Conservation (phyloP, 2,888 invertebrate species). For the Euproctis similis region DNA sequence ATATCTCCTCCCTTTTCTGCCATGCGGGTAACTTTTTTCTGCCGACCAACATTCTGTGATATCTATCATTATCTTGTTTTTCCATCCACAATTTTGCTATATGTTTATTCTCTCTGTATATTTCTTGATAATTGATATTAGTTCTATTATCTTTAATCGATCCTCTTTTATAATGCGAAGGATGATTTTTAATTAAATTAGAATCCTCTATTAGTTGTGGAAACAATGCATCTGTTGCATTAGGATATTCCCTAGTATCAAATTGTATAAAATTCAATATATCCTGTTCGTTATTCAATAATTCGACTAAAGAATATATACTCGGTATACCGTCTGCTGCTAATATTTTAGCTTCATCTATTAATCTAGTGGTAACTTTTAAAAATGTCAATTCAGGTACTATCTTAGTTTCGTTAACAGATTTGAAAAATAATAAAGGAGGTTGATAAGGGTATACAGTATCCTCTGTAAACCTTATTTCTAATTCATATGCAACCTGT, state of each 20-base stretch:
- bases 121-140: constrained; percentile 66
- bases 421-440: constrained; percentile 82
- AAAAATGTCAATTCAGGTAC: constrained; percentile 80
- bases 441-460: constrained; percentile 84
- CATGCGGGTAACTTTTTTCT: constrained; percentile 84
- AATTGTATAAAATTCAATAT: constrained; percentile 77
- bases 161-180: constrained; percentile 81
- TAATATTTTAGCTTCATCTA: constrained; percentile 80
- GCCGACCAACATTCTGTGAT: constrained; percentile 78
- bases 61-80: constrained; percentile 77
- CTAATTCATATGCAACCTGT: constrained; percentile 78
- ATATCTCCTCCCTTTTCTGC: constrained; percentile 80
- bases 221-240: constrained; percentile 76
- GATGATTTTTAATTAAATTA: constrained; percentile 41
- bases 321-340: constrained; percentile 82
- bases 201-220: constrained; percentile 70
- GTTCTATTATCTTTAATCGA: constrained; percentile 72
- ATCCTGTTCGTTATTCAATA: constrained; percentile 81
- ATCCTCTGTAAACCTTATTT: constrained; percentile 83
- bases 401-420: constrained; percentile 70
- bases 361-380: constrained; percentile 79
- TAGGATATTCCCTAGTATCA: constrained; percentile 68
- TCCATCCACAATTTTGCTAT: constrained; percentile 78
- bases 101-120: constrained; percentile 77
- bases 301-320: constrained; percentile 82